Percentiles rank a stretch among this genome's conserved stretches.
Evolutionary conservation across 2,797 vertebrate species (phyloP).

Genomic region (Clarias fuscus): DNA sequence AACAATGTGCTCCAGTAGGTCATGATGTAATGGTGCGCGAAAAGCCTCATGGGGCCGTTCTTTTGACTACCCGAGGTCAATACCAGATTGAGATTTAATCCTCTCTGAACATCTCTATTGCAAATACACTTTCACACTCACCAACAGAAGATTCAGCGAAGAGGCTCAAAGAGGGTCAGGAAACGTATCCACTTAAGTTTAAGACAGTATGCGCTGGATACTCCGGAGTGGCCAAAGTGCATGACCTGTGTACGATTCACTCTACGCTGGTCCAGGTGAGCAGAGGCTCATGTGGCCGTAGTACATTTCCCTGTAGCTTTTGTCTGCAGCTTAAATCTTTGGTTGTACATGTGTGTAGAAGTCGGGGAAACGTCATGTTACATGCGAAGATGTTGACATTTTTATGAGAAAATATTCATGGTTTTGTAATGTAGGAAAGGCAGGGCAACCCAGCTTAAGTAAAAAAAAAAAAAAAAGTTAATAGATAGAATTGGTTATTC

Average conservation of each 20-base stretch:
- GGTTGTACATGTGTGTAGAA: neutral
- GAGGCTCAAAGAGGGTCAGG: neutral
- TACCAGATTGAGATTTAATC: neutral
- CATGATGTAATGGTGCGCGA: conserved; percentile 11
- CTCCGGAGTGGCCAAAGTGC: neutral
- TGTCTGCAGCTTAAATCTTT: neutral
- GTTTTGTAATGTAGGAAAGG: neutral
- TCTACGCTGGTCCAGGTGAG: neutral
- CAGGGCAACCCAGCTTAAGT: neutral
- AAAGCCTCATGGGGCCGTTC: conserved; percentile 17
- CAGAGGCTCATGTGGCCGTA: neutral
- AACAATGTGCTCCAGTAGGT: conserved; percentile 52
- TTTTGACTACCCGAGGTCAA: neutral
- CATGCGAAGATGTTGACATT: neutral
- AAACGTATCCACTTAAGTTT: neutral
- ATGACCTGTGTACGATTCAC: neutral
- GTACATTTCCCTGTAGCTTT: neutral
- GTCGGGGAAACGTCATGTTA: neutral
- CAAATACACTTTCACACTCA: neutral
- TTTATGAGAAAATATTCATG: neutral
- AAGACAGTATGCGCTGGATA: neutral
- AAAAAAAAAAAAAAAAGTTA: no score
- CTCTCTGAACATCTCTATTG: conserved; percentile 1
- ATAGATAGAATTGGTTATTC: neutral
- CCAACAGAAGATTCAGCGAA: neutral